Base-by-base conservation (phyloP, 2,888 invertebrate species). In the Gari tellinella region DNA sequence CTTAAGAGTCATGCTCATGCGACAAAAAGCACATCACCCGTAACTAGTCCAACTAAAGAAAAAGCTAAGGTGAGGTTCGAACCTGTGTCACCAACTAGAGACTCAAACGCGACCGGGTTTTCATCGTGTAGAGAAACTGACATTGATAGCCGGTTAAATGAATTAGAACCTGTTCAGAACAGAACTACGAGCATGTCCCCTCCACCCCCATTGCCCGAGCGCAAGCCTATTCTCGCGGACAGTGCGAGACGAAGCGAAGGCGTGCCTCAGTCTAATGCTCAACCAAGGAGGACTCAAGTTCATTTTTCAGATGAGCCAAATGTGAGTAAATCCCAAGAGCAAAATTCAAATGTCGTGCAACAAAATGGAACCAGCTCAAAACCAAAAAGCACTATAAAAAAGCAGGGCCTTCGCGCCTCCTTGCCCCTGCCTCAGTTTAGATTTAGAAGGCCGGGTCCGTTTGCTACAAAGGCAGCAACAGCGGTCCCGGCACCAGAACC, bases 341-440 rank as follows among this genome's bases (percentile, higher is more conserved):
- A 66, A 65, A 79, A 60, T 60, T 38, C 56, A 23, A 72, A 60
- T 31, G 41, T 55, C 23, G 64, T 69, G n/a, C 65, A 66, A 31
- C 69, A 66, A 46, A 75, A 75, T 41, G 75, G 75, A 38, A 57
- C 62, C 19, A 51, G 61, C 52, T 52, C 66, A 53, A 63, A 43
- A 58, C 55, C 72, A 52, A 58, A 57, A 46, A 49, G 17, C 40
- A 46, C 41, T 21, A 53, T 43, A 41, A 58, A 61, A 58, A 78
- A 78, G 43, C 60, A 65, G 51, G 64, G 77, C 63, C 53, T 75
- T 12, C 68, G 69, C 43, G 67, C 75, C 63, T 72, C 79, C 31
- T 70, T 78, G 73, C 78, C 77, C 56, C 46, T 69, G 77, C 72
- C 74, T 62, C 73, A 74, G 58, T 78, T 78, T 52, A 55, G 78